These are phyloP conservation scores for Nowickia ferox DNA, from an alignment of 2,888 invertebrate species.

Conservation along the genomic window DNA sequence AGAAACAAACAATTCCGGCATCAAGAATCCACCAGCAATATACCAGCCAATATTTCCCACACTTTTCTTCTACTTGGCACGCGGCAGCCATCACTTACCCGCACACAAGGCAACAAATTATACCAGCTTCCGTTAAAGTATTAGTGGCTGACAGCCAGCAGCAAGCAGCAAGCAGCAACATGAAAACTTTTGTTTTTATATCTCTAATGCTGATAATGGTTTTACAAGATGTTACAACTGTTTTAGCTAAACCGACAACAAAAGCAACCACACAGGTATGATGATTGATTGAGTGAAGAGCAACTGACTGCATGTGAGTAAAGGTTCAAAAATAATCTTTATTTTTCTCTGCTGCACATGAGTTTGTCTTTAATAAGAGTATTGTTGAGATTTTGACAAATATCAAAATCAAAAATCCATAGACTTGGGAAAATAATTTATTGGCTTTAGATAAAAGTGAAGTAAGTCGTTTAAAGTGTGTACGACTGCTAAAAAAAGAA, in stretches of 20 bases:
- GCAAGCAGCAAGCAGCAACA: conserved; percentile 29
- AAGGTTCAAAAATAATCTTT: conserved; percentile 2
- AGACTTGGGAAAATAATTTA: conserved; percentile 5
- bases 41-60: not conserved
- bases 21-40: conserved; percentile 23
- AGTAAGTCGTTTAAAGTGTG: not conserved
- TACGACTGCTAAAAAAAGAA: not conserved
- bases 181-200: conserved; percentile 60
- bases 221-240: conserved; percentile 64
- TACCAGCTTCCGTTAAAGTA: not conserved
- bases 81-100: not conserved
- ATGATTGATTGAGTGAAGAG: not conserved
- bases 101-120: not conserved
- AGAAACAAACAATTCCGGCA: conserved; percentile 10
- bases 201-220: conserved; percentile 61
- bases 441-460: conserved; percentile 15
- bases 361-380: conserved; percentile 22
- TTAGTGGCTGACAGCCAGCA: conserved; percentile 26
- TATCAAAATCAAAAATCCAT: conserved; percentile 28
- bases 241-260: conserved; percentile 51
- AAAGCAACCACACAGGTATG: conserved; percentile 48
- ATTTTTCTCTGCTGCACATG: not conserved
- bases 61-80: not conserved
- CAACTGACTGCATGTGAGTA: conserved; percentile 13
- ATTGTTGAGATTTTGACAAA: conserved; percentile 25